Conservation (phyloP, 1,140 invertebrate genomes). For the Drosophila repletoides region DNA sequence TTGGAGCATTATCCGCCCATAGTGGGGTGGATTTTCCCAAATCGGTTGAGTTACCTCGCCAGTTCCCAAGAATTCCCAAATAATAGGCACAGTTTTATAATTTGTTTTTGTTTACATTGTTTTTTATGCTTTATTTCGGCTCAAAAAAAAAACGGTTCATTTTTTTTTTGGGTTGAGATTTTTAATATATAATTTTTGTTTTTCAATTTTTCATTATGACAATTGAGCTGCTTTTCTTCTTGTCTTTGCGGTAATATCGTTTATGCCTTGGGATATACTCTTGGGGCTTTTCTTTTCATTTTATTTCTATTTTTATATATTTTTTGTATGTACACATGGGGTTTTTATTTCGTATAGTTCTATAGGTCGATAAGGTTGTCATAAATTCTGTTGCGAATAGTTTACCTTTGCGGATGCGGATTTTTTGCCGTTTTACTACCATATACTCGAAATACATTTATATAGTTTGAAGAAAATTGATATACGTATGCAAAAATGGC, state of each 20-base stretch:
- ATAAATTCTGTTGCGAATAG: slow-evolving; percentile 14
- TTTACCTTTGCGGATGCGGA: no score
- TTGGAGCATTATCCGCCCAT: no score
- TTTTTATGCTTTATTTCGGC: slow-evolving; percentile 68
- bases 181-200: slow-evolving; percentile 14
- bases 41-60: no score
- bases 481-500: slow-evolving; percentile 26
- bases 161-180: slow-evolving; percentile 6
- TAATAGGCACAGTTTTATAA: no score
- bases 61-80: no score
- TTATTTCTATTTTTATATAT: not conserved
- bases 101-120: slow-evolving; percentile 61
- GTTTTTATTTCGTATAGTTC: no score
- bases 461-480: slow-evolving; percentile 33
- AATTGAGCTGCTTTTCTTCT: slow-evolving; percentile 20
- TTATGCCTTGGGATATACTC: not conserved
- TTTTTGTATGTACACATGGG: no score
- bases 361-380: no score
- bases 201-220: slow-evolving; percentile 17
- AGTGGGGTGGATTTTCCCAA: no score
- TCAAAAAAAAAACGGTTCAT: slow-evolving; percentile 67
- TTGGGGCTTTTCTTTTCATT: not conserved
- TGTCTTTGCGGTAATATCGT: not conserved
- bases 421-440: slow-evolving; percentile 8
- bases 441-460: slow-evolving; percentile 36